Conservation (phyloP, 2,888 invertebrate species). For the Ophion ellenae region DNA sequence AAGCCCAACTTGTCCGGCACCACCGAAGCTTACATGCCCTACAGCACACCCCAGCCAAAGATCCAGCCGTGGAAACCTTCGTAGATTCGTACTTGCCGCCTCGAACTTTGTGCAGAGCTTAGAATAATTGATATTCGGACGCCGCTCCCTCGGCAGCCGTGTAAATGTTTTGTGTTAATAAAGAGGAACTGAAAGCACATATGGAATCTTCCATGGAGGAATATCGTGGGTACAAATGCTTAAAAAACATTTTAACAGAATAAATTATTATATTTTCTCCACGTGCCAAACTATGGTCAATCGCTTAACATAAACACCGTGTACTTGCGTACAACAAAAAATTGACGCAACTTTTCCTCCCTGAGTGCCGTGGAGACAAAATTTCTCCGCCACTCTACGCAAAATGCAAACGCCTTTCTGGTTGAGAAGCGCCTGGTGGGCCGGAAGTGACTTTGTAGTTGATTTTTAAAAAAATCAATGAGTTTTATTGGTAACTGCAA, state of each 20-base stretch:
- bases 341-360: conserved; percentile 10
- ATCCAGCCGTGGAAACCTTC: conserved; percentile 92
- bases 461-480: not conserved
- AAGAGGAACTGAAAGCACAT: conserved; percentile 23
- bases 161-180: conserved; percentile 57
- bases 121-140: conserved; percentile 51
- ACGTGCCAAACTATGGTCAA: conserved; percentile 31
- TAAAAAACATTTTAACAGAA: conserved; percentile 38
- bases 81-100: conserved; percentile 25
- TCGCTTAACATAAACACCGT: conserved; percentile 18
- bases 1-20: conserved; percentile 95
- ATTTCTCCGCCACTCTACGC: no score
- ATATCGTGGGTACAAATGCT: not conserved
- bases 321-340: conserved; percentile 42
- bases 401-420: no score
- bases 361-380: not conserved
- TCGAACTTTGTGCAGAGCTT: conserved; percentile 25
- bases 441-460: not conserved
- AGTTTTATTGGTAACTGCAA: not conserved
- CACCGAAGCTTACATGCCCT: conserved; percentile 91
- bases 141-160: conserved; percentile 12
- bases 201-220: not conserved
- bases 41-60: conserved; percentile 94
- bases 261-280: conserved; percentile 59
- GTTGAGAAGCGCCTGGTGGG: no score